These are phyloP conservation scores for Amphiprion clarkii DNA, from an alignment of 2,797 vertebrate genomes.

Conservation along the genomic window DNA sequence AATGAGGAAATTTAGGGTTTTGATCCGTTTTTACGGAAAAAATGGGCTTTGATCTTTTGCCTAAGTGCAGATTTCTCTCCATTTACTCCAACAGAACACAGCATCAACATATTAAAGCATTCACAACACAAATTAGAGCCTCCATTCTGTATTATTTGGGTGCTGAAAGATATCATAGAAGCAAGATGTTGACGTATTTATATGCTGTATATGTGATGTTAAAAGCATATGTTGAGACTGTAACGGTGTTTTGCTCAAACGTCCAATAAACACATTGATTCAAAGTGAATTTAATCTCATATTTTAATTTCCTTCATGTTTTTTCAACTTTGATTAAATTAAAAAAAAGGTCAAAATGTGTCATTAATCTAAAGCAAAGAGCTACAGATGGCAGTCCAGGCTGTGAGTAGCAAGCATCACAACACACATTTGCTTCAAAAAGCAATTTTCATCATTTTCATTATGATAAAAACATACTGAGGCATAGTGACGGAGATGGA, in stretches of 20 bases:
- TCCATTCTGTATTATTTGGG: slow-evolving; percentile 4
- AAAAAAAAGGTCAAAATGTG: slow-evolving; percentile 7
- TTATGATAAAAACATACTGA: slow-evolving; percentile 30
- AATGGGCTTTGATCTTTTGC: slow-evolving; percentile 34
- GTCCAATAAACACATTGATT: background rate
- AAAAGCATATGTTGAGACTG: slow-evolving; percentile 17
- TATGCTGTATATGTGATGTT: background rate
- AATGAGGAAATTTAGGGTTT: slow-evolving; percentile 72
- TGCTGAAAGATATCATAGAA: slow-evolving; percentile 25
- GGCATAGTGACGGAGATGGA: background rate
- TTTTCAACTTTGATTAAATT: background rate
- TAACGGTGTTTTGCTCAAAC: background rate
- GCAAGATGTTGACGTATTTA: slow-evolving; percentile 7
- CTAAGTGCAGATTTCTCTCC: slow-evolving; percentile 47
- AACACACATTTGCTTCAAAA: slow-evolving; percentile 18
- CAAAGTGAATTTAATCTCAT: slow-evolving; percentile 12
- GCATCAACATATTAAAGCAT: slow-evolving; percentile 41
- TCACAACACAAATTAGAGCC: slow-evolving; percentile 13
- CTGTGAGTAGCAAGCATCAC: slow-evolving; percentile 1
- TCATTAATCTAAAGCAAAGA: slow-evolving; percentile 35
- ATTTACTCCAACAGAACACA: slow-evolving; percentile 46
- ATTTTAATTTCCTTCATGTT: background rate
- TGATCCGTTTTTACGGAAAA: background rate
- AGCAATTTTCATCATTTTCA: slow-evolving; percentile 6
- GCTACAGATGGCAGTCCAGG: slow-evolving; percentile 14